Evolutionary conservation across 2,888 invertebrate species (phyloP).

Genomic region (Portevinia maculata): DNA sequence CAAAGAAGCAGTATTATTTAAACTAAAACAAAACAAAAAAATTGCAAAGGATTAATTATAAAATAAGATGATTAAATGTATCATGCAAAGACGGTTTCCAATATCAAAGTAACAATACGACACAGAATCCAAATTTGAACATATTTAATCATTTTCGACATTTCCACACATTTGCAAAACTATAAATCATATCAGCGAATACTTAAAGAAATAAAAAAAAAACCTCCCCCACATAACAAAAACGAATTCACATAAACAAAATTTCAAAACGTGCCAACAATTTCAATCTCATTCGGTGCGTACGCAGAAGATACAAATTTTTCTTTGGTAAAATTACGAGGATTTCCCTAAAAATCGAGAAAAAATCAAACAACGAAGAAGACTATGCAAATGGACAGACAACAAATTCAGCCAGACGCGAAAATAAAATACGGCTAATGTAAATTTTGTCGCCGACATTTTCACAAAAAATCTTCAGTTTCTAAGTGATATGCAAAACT

Average conservation of each 20-base stretch:
- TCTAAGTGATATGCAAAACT: constrained; percentile 14
- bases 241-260: constrained; percentile 35
- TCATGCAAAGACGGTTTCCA: too few species aligned
- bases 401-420: neutral
- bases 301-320: constrained; percentile 9
- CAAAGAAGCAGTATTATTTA: too few species aligned
- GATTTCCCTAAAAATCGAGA: constrained; percentile 55
- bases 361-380: constrained; percentile 21
- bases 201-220: too few species aligned
- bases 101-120: too few species aligned
- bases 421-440: constrained; percentile 22
- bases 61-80: too few species aligned
- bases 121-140: too few species aligned
- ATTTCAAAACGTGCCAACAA: constrained; percentile 58
- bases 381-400: neutral
- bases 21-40: too few species aligned
- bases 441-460: constrained; percentile 26
- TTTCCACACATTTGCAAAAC: too few species aligned
- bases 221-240: neutral
- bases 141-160: too few species aligned
- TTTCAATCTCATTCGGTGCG: constrained; percentile 5
- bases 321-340: constrained; percentile 50
- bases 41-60: too few species aligned
- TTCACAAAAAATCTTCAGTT: constrained; percentile 6
- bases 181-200: too few species aligned